Base-by-base conservation (phyloP, 1,140 invertebrate species). In the Venturia canescens region DNA sequence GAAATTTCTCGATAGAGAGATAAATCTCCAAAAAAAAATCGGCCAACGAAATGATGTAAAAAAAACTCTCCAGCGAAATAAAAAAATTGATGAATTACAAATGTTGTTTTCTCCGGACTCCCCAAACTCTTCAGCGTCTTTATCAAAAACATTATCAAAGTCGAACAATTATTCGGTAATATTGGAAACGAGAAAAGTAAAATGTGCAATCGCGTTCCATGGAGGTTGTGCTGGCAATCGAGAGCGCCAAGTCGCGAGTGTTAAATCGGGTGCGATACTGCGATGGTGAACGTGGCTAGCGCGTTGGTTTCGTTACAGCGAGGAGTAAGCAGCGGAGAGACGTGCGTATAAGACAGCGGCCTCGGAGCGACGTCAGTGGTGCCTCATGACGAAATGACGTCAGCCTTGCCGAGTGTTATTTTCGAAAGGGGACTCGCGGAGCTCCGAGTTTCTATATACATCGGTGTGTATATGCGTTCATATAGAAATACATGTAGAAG, bases 381-480 rank as follows among this genome's bases (percentile, higher is more conserved):
- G 74, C 74, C 74, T 76, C 74, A 76, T 76, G 74, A 76, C 74
- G 76, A 80, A 29, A 89, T 92, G 91, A 92, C 91, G 90, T 92
- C 90, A 92, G 88, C 88, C 89, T 53, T 86, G 82, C 89, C 88
- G 89, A 88, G 90, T 91, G 90, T 92, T 92, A 91, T 91, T 92
- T 92, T 92, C 88, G 90, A 92, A 91, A 92, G 89, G 87, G 87
- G 89, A 90, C 88, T 90, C 87, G 88, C 66, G 79, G 79, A 77
- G 71, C 31, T 38, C 31, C 29, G 67, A 78, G 71, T 48, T 74
- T 74, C 48, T 74, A 74, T 74, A 66, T 60, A 69, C 23, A 75
- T 29, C 16, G 16, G 34, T 31, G 26, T 31, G 18, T 57, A 57
- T 38, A 38, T 15, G 23, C 23, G 57, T 27, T 3, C 27, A 48